These are phyloP conservation scores for Pocillopora meandrina DNA, from an alignment of 92 coral and sea anemone genomes.

Conservation along the genomic window DNA sequence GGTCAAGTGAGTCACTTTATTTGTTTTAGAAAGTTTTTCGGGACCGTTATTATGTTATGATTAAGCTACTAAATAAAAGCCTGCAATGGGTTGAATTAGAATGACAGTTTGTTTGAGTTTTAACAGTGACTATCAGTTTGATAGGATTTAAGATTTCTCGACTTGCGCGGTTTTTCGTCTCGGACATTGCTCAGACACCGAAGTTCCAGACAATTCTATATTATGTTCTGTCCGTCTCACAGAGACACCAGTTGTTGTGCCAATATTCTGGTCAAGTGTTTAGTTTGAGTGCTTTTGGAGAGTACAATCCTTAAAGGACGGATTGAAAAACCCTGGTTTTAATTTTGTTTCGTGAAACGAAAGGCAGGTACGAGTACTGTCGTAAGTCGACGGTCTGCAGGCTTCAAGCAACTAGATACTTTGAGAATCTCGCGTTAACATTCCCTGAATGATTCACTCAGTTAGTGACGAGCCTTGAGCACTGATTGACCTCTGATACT, in stretches of 20 bases:
- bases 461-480: slow-evolving; percentile 4
- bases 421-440: slow-evolving; percentile 33
- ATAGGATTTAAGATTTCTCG: slow-evolving; percentile 3
- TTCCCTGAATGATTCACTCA: slow-evolving; percentile 26
- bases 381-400: slow-evolving; percentile 42
- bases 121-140: slow-evolving; percentile 5
- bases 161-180: neutral
- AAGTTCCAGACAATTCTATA: slow-evolving; percentile 5
- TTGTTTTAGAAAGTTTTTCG: slow-evolving; percentile 12
- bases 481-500: neutral
- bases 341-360: neutral
- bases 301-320: neutral
- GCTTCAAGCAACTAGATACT: slow-evolving; percentile 36
- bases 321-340: neutral
- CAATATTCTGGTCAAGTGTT: neutral
- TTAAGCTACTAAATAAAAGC: neutral
- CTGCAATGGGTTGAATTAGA: neutral
- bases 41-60: slow-evolving; percentile 20
- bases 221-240: neutral
- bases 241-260: neutral
- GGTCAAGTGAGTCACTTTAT: slow-evolving; percentile 41
- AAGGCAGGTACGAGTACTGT: slow-evolving; percentile 10
- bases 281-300: neutral
- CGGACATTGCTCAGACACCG: neutral
- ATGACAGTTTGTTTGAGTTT: neutral